Conservation (phyloP, 2,797 vertebrate species). For the Sebastes trivittatus region DNA sequence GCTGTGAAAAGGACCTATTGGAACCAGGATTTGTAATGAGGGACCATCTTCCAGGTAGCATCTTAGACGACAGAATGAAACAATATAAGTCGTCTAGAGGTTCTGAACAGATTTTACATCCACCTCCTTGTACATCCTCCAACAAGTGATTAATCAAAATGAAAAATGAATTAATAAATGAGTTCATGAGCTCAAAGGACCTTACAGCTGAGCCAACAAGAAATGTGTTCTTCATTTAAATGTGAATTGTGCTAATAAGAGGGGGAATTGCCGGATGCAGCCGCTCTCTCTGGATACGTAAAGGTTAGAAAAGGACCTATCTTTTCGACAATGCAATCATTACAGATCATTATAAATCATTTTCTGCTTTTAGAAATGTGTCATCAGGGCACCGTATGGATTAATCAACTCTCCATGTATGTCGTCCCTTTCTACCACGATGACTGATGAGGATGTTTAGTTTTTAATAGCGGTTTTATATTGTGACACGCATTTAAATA, state of each 20-base stretch:
- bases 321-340: not conserved
- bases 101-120: not conserved
- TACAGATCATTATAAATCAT: not conserved
- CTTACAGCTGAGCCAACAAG: not conserved
- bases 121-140: not conserved
- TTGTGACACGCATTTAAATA: not conserved
- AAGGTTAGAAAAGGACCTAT: not conserved
- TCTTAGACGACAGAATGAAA: not conserved
- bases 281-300: not conserved
- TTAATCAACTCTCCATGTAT: not conserved
- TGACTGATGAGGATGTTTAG: not conserved
- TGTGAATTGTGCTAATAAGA: not conserved
- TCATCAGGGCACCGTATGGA: not conserved
- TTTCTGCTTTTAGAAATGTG: not conserved
- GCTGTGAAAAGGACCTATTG: too few relatives aligned
- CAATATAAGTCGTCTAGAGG: not conserved
- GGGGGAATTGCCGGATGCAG: too few relatives aligned
- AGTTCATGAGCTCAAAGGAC: not conserved
- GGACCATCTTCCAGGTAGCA: not conserved
- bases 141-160: slow-evolving; percentile 20
- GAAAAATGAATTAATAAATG: slow-evolving; percentile 14
- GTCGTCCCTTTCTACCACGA: not conserved
- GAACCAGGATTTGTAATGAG: not conserved
- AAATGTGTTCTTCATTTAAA: slow-evolving; percentile 20
- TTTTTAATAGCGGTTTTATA: not conserved